These are phyloP conservation scores for Sesia apiformis DNA, from an alignment of 2,888 invertebrate species.

Conservation along the genomic window DNA sequence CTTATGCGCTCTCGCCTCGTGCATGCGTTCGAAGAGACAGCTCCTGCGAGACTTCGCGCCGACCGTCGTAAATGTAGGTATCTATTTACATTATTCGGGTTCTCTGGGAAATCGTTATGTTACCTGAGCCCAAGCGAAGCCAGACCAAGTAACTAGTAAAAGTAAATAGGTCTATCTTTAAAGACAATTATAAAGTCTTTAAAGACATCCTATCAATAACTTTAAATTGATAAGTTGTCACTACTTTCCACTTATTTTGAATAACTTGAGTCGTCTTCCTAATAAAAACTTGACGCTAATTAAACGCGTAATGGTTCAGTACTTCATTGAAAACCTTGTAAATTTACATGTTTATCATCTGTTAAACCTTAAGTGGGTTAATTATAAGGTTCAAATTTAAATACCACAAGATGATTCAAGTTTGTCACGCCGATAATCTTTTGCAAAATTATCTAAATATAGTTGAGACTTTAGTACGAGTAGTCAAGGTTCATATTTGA, in stretches of 20 bases:
- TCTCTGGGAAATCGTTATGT: too few relatives aligned
- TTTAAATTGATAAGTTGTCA: background rate
- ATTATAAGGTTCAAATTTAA: background rate
- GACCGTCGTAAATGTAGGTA: too few relatives aligned
- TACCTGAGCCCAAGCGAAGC: too few relatives aligned
- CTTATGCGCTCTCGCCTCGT: too few relatives aligned
- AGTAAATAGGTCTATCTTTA: too few relatives aligned
- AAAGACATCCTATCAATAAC: background rate
- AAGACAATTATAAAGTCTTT: too few relatives aligned
- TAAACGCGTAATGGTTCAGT: conserved; percentile 25
- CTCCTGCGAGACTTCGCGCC: too few relatives aligned
- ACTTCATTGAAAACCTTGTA: background rate
- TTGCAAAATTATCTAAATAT: background rate
- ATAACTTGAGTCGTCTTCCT: conserved; percentile 4
- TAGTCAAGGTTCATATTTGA: background rate
- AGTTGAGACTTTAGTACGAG: background rate
- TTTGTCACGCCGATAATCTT: background rate
- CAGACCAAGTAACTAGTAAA: too few relatives aligned
- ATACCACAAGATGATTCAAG: background rate
- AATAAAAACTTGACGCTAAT: conserved; percentile 47
- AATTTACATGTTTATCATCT: background rate
- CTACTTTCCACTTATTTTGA: background rate
- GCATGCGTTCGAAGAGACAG: too few relatives aligned
- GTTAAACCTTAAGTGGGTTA: background rate
- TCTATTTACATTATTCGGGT: too few relatives aligned